Conservation (phyloP, 2,888 invertebrate species). For the Melanotus villosus region DNA sequence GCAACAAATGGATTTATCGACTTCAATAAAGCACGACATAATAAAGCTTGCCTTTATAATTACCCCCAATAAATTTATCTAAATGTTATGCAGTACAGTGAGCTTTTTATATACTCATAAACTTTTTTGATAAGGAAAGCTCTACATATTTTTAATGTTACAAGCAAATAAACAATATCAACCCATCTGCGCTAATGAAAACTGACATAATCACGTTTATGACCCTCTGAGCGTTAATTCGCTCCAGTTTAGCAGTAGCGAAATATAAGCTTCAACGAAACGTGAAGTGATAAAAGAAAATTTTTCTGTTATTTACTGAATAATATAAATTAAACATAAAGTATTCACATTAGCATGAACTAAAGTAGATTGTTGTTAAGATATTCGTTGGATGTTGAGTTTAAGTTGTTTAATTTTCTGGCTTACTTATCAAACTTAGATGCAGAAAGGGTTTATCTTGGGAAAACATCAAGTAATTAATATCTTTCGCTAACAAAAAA, state of each 20-base stretch:
- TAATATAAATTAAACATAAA: background rate
- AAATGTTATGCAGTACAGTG: no score
- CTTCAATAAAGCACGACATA: no score
- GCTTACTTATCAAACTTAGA: slow-evolving; percentile 9
- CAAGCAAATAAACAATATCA: background rate
- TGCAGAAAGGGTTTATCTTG: slow-evolving; percentile 23
- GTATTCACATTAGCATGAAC: background rate
- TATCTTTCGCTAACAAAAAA: slow-evolving; percentile 4
- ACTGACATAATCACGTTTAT: slow-evolving; percentile 1
- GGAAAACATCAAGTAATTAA: slow-evolving; percentile 25
- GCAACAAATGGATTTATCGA: no score
- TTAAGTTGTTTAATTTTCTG: slow-evolving; percentile 23
- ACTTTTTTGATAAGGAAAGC: no score
- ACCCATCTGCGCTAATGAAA: background rate
- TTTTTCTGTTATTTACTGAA: background rate
- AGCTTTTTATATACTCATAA: no score
- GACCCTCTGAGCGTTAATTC: background rate
- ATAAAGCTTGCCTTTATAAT: no score
- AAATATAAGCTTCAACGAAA: background rate
- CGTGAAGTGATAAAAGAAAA: background rate
- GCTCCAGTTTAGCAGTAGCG: background rate
- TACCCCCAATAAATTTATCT: no score
- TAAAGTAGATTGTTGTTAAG: background rate
- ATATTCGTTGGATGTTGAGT: background rate
- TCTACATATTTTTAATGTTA: background rate